Percentiles rank a stretch among this genome's conserved stretches.
These are phyloP conservation scores for Xanthia togata DNA, from an alignment of 2,888 invertebrate genomes.

Conservation along the genomic window DNA sequence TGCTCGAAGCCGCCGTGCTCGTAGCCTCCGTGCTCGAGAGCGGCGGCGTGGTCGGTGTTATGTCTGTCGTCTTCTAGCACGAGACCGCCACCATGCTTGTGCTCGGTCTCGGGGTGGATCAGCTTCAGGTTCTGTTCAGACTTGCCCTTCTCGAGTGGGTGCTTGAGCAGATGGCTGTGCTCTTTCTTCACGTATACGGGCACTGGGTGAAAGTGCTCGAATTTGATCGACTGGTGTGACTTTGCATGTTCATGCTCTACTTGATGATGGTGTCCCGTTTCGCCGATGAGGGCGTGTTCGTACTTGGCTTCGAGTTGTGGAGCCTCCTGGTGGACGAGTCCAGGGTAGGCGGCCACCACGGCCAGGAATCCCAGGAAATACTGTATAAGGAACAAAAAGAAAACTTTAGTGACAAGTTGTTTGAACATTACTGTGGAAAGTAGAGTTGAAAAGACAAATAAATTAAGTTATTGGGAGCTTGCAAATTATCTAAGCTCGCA, in stretches of 20 bases:
- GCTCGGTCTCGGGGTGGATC: constrained; percentile 91
- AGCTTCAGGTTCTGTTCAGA: constrained; percentile 91
- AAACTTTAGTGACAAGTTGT: constrained; percentile 16
- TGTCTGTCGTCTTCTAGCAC: constrained; percentile 91
- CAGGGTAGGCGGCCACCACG: constrained; percentile 85
- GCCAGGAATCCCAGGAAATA: constrained; percentile 88
- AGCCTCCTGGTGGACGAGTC: constrained; percentile 84
- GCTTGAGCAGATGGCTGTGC: constrained; percentile 91
- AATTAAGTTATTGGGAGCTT: constrained; percentile 21
- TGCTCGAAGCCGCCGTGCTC: constrained; percentile 74
- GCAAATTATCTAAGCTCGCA: constrained; percentile 30
- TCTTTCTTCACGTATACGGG: constrained; percentile 93
- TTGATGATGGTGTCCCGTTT: constrained; percentile 90
- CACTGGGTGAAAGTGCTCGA: constrained; percentile 93
- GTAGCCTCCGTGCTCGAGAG: constrained; percentile 74
- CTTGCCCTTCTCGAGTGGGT: constrained; percentile 92
- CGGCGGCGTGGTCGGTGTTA: constrained; percentile 80
- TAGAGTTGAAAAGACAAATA: constrained; percentile 18
- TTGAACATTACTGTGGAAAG: constrained; percentile 5
- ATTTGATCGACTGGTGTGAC: constrained; percentile 93
- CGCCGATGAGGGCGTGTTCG: constrained; percentile 84
- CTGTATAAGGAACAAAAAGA: constrained; percentile 72
- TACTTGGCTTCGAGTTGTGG: constrained; percentile 83
- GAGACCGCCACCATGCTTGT: constrained; percentile 90
- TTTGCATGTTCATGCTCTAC: constrained; percentile 92